Evolutionary conservation across 2,797 vertebrate species (phyloP), one percentile per base, ranked within the genome.

Genomic region (Myotis findleyi): DNA sequence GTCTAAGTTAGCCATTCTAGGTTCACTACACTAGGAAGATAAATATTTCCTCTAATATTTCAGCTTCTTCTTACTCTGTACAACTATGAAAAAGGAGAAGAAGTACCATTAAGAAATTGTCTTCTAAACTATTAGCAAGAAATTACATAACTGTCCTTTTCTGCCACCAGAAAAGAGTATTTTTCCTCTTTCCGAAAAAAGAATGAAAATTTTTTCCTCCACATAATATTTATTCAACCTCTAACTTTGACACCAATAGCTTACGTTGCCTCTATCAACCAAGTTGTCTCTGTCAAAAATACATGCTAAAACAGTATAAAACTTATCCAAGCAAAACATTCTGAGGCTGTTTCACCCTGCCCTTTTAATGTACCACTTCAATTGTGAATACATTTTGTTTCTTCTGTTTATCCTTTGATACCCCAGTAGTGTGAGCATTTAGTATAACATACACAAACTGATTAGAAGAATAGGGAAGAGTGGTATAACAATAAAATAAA

Each of bases 201-300:
- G 10, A 94, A 47, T 72, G 62, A 85, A 85, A n/a, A 57, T 7
- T 23, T 80, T 85, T n/a, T 23, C 44, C 55, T 71, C 23, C 36
- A 72, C 30, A 47, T 64, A 72, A 47, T 64, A 79, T 80, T 38
- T 13, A 68, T 68, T 79, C 51, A 80, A 21, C 30, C 51, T 38
- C 55, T 73, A 69, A 27, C 36, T 84, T 84, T 92, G 85, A 73
- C 69, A 84, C 23, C 20, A 64, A 66, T 33, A 80, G 68, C 30
- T 89, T 66, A 80, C 23, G 8, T 80, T 94, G 36, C 21, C 55
- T 73, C 72, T 69, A 53, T 59, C 73, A 94, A 89, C 73, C 53
- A 73, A 77, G 79, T 57, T 85, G 47, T 57, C 10, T 68, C 62
- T 69, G 30, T 72, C 17, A 51, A 84, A 96, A 89, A 73, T 53